Base-by-base conservation (phyloP, 2,888 invertebrate genomes). In the Polydrusus cervinus region DNA sequence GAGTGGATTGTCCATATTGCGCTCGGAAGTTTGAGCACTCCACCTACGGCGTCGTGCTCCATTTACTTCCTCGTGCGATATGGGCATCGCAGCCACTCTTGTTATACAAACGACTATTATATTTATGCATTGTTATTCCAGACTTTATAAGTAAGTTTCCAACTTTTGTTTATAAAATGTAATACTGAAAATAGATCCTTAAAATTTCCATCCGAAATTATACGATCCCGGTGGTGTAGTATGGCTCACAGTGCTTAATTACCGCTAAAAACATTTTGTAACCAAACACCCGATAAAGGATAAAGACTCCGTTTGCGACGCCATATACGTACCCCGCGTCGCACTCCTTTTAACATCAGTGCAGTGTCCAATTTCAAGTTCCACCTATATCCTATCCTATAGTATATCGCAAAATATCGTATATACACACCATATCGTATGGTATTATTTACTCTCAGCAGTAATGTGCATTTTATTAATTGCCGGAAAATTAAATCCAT, bases 221-320 rank as follows among this genome's bases (percentile, higher is more conserved):
- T 34, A 38, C 34, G 57, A 60, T 60, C 34, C 55, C 57, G 38
- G 38, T 60, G 64, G 71, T 60, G 61, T 69, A 34, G 57, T 51
- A 20, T 71, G 47, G 40, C 67, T 49, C 70, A 70, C 55, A 67
- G 69, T 67, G 75, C 78, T 76, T 76, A 76, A 76, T 78, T 83
- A 83, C 82, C 82, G 82, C 81, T 83, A 83, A 81, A 83, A 81
- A 83, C 82, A 82, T 83, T 83, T 83, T 81, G 83, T 81, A 85
- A 85, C 81, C 80, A 78, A 83, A 85, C 81, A 83, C 84, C 81
- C 78, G 76, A 76, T 77, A 77, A 77, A 76, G 77, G 73, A 78
- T 78, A 74, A 77, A 80, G 82, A 83, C 81, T 84, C 81, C 78
- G 79, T 81, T 84, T 84, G 81, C 84, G 78, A 78, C 78, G 76